phyloP scores from a whole-genome alignment of 2,113 vertebrate genomes.

The Zosterops pallidus region DNA sequence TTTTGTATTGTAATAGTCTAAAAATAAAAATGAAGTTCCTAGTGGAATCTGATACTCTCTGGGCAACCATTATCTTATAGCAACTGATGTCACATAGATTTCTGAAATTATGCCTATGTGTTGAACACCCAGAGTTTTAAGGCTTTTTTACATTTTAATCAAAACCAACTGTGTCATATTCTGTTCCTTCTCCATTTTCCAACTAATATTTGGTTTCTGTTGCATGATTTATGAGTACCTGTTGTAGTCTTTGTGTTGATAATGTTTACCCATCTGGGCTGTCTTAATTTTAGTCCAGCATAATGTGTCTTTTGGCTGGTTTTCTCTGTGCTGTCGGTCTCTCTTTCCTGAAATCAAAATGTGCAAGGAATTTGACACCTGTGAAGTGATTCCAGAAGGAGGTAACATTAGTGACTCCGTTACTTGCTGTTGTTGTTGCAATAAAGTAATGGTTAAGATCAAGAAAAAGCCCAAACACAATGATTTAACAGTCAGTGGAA shows the following conservation, averaged over 20 bases:
- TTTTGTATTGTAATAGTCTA: not conserved
- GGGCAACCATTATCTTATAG: not conserved
- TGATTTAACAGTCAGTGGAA: not conserved
- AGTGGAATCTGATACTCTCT: slow-evolving; percentile 24
- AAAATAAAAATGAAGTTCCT: slow-evolving; percentile 14
- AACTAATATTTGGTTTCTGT: slow-evolving; percentile 21
- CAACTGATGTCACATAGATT: slow-evolving; percentile 29
- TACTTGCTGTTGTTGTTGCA: not conserved
- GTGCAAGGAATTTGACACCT: slow-evolving; percentile 44
- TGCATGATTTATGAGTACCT: slow-evolving; percentile 63
- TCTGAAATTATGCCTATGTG: not conserved
- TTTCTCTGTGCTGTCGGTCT: not conserved
- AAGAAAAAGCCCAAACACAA: not conserved
- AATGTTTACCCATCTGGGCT: slow-evolving; percentile 50
- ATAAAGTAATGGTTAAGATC: not conserved
- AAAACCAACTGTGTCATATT: slow-evolving; percentile 33
- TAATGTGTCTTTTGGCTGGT: slow-evolving; percentile 42
- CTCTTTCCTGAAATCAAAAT: slow-evolving; percentile 41
- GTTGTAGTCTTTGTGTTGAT: slow-evolving; percentile 37
- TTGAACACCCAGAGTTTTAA: slow-evolving; percentile 18
- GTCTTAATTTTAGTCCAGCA: slow-evolving; percentile 41
- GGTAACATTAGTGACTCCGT: slow-evolving; percentile 28
- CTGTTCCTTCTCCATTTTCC: not conserved
- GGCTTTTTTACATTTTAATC: slow-evolving; percentile 33
- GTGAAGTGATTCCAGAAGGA: slow-evolving; percentile 32